Evolutionary conservation across 2,888 invertebrate genomes (phyloP).

Genomic region (Andrena praecox): DNA sequence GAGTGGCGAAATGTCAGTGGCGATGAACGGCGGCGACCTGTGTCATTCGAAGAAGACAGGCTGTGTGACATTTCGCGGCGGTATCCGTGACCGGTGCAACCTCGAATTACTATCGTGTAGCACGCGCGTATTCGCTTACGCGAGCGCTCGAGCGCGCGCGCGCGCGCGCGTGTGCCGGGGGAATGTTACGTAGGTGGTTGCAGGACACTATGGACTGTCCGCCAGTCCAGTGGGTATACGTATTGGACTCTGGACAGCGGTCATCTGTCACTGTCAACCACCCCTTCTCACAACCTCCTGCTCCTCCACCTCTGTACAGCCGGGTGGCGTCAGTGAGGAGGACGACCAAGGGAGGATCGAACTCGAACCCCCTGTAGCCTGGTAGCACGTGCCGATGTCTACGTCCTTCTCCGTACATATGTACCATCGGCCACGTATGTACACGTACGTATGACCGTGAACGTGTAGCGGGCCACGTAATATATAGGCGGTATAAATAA

Average conservation of each 20-base stretch:
- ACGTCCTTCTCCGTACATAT: constrained; percentile 51
- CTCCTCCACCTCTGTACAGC: constrained; percentile 63
- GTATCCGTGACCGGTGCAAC: constrained; percentile 74
- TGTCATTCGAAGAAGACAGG: constrained; percentile 71
- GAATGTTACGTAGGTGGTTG: constrained; percentile 75
- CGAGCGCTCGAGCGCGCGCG: constrained; percentile 48
- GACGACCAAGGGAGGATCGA: constrained; percentile 76
- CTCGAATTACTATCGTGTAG: constrained; percentile 74
- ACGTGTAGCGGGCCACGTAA: constrained; percentile 58
- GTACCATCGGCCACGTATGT: constrained; percentile 40
- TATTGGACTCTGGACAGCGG: constrained; percentile 79
- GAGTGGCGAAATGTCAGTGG: constrained; percentile 67
- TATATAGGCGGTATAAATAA: constrained; percentile 70
- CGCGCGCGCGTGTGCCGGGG: constrained; percentile 51
- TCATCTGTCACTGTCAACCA: constrained; percentile 82
- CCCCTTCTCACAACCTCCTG: constrained; percentile 56
- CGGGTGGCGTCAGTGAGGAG: constrained; percentile 70
- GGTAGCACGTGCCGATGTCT: constrained; percentile 81
- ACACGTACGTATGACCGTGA: constrained; percentile 43
- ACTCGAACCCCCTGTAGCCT: constrained; percentile 68
- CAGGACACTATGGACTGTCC: constrained; percentile 71
- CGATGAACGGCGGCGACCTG: constrained; percentile 68
- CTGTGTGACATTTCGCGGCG: constrained; percentile 76
- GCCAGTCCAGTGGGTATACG: constrained; percentile 72
- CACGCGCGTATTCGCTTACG: constrained; percentile 59